A percentile compares a stretch with the other conserved stretches of the same genome.
Evolutionary conservation across 2,797 vertebrate species (phyloP).

Genomic region (Simalia tracyae): DNA sequence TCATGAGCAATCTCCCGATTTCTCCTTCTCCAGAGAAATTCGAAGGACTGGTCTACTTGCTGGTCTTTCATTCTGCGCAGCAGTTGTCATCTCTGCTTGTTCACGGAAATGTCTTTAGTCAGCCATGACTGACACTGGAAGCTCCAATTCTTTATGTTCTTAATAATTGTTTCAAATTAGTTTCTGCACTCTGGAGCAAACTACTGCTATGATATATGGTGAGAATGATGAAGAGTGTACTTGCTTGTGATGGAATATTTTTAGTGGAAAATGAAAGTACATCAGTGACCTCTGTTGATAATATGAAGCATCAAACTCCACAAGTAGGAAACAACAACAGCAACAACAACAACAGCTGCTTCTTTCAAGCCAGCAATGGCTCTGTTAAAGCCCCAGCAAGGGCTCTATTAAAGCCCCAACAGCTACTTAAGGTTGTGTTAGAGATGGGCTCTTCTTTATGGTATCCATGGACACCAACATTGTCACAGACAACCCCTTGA

Average conservation of each 20-base stretch:
- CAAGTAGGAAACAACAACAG: neutral
- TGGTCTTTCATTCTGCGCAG: neutral
- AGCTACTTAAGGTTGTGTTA: neutral
- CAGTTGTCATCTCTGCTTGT: neutral
- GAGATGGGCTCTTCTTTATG: neutral
- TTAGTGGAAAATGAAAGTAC: slow-evolving; percentile 52
- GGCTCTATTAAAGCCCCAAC: neutral
- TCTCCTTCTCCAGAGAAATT: too few relatives aligned
- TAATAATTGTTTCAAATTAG: neutral
- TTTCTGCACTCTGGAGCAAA: neutral
- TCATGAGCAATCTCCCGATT: too few relatives aligned
- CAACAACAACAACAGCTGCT: neutral
- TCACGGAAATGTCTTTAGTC: too few relatives aligned
- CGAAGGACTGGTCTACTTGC: too few relatives aligned
- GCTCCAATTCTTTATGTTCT: neutral
- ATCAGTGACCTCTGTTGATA: slow-evolving; percentile 77
- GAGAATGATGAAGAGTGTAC: neutral
- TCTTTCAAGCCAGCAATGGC: neutral
- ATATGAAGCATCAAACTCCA: slow-evolving; percentile 60
- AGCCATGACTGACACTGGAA: neutral
- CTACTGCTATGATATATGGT: neutral
- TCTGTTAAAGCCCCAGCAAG: neutral
- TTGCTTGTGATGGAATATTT: slow-evolving; percentile 23
- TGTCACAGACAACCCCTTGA: neutral
- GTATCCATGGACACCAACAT: neutral